Percentiles rank a stretch among this genome's conserved stretches.
Conservation (phyloP, 2,113 vertebrate genomes). For the Cygnus buccinator region DNA sequence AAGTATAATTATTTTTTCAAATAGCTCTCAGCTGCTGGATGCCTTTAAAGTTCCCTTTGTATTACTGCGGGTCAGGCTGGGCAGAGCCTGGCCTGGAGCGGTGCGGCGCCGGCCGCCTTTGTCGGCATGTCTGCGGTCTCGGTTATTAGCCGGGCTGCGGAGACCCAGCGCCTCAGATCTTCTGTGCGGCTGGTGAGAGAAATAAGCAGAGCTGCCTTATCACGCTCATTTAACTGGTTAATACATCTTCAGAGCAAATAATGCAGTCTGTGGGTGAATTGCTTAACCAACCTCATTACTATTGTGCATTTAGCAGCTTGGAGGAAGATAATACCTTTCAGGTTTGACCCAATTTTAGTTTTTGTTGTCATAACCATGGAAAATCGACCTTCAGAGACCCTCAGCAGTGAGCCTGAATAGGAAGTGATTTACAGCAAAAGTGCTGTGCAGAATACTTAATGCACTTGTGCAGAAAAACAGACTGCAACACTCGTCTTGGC, state of each 20-base stretch:
- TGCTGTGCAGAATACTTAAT: constrained; percentile 44
- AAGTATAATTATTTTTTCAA: constrained; percentile 28
- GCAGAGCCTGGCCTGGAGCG: not conserved
- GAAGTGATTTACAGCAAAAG: constrained; percentile 67
- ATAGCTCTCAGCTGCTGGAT: not conserved
- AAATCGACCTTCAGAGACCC: constrained; percentile 78
- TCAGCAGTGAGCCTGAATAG: constrained; percentile 67
- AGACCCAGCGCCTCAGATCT: constrained; percentile 8
- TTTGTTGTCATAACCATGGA: constrained; percentile 78
- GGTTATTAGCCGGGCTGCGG: not conserved
- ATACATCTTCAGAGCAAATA: constrained; percentile 59
- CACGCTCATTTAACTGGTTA: constrained; percentile 56
- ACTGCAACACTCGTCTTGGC: not conserved
- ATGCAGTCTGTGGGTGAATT: constrained; percentile 52
- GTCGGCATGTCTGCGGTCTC: not conserved
- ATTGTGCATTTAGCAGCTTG: constrained; percentile 75
- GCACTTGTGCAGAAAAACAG: not conserved
- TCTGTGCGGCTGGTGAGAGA: not conserved
- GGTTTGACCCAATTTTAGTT: constrained; percentile 82
- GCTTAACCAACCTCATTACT: constrained; percentile 80
- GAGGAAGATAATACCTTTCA: constrained; percentile 78
- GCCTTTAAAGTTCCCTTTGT: not conserved
- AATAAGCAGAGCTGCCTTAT: constrained; percentile 15
- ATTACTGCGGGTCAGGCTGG: not conserved
- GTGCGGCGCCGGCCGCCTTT: not conserved